Evolutionary conservation across 2,113 vertebrate genomes (phyloP).

Genomic region (Pelodiscus sinensis): DNA sequence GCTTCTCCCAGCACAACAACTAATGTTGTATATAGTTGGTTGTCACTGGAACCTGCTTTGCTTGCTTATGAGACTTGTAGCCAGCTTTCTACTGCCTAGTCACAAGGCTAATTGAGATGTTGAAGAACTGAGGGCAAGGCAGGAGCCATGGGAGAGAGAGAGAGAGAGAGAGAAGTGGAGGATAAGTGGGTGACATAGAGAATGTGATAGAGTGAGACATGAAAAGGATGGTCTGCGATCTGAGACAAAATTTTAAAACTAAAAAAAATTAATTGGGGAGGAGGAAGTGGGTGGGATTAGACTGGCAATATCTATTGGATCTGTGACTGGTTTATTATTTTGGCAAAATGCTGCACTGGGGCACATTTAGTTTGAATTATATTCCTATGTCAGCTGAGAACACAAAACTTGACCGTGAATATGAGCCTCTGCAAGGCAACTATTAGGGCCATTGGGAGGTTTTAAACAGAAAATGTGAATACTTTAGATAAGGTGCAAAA

Average conservation of each 20-base stretch:
- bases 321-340: background rate
- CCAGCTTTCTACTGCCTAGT: background rate
- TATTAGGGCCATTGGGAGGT: background rate
- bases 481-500: background rate
- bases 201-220: background rate
- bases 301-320: background rate
- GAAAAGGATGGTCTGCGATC: background rate
- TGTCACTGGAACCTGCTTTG: background rate
- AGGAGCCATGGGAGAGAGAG: background rate
- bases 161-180: background rate
- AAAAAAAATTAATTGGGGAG: background rate
- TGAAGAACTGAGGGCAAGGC: background rate
- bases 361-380: background rate
- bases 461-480: constrained; percentile 28
- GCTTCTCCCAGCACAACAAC: background rate
- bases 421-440: constrained; percentile 3
- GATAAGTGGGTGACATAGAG: background rate
- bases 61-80: background rate
- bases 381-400: constrained; percentile 34
- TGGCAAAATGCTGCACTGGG: background rate
- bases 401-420: background rate
- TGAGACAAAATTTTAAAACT: background rate
- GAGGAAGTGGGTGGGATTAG: background rate
- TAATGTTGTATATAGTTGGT: background rate
- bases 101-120: background rate